Base-by-base conservation (phyloP, 2,888 invertebrate genomes). In the Drepana falcataria region DNA sequence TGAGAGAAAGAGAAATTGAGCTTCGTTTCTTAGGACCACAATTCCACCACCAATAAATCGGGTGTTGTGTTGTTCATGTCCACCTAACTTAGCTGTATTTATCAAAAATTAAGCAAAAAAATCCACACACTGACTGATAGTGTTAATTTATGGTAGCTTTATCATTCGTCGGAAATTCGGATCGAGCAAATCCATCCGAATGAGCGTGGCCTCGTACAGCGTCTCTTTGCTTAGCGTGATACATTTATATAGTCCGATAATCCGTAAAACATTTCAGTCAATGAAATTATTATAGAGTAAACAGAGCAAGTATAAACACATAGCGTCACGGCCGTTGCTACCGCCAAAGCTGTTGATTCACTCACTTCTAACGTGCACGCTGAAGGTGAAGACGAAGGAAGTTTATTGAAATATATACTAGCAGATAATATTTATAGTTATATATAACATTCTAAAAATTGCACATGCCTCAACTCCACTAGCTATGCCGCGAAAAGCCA, bases 211-310 rank as follows among this genome's bases (percentile, higher is more conserved):
- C 62, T 65, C 58, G 61, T 44, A 53, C 55, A 61, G 55, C 59
- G 59, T 64, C 57, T 63, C 64, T 60, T 61, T 59, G 55, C 57
- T 57, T 59, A 52, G 54, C 55, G 40, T 52, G 51, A 35, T 51
- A 54, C 56, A 35, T 40, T 48, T 55, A 44, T 53, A 44, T 55
- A 57, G 60, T 56, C 54, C 55, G 59, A 68, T 64, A 68, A 74
- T 71, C 64, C 68, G 68, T 71, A 76, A 82, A 84, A 81, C 70
- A 77, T 81, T 84, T 79, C 79, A 84, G 82, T 85, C 81, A 83
- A 82, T 85, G 80, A 87, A 86, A 86, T 87, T 81, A 85, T 85
- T 84, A 79, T 73, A 81, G 75, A 81, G 77, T 86, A 88, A 86
- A 85, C 83, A 80, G 69, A 75, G 66, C 69, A 70, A 81, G 75